These are phyloP conservation scores for Ormyrus pomaceus DNA, from an alignment of 2,888 invertebrate species.

Conservation along the genomic window DNA sequence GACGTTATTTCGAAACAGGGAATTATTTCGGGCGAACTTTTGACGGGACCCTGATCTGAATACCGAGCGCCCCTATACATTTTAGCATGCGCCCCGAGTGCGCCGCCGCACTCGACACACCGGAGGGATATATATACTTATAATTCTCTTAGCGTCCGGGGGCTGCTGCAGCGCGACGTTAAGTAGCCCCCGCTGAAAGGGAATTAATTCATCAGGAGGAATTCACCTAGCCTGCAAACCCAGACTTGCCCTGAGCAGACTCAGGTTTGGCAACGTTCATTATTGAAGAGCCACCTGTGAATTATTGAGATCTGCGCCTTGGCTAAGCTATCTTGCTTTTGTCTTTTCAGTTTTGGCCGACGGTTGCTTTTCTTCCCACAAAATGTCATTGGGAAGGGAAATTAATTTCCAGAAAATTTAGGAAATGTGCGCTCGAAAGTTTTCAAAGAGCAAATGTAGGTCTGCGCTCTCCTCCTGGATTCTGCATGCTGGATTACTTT, in stretches of 20 bases:
- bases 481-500: constrained; percentile 9
- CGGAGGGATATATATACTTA: constrained; percentile 8
- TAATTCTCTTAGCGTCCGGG: constrained; percentile 48
- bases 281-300: constrained; percentile 27
- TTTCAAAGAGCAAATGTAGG: not conserved
- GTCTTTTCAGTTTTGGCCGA: not conserved
- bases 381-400: too few relatives aligned
- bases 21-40: constrained; percentile 67
- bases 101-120: not conserved
- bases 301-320: constrained; percentile 36
- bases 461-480: not conserved
- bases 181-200: constrained; percentile 41
- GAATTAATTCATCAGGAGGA: constrained; percentile 37
- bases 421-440: not conserved
- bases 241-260: not conserved
- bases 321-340: constrained; percentile 2
- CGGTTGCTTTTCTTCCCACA: too few relatives aligned
- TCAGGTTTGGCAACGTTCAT: constrained; percentile 22
- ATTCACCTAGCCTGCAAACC: not conserved
- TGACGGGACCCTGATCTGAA: constrained; percentile 60
- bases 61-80: constrained; percentile 43
- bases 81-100: constrained; percentile 47
- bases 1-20: constrained; percentile 63
- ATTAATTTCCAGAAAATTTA: not conserved
- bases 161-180: constrained; percentile 20